Evolutionary conservation across 2,113 vertebrate species (phyloP), one percentile per base, ranked within the genome.

Genomic region (Odocoileus hemionus): DNA sequence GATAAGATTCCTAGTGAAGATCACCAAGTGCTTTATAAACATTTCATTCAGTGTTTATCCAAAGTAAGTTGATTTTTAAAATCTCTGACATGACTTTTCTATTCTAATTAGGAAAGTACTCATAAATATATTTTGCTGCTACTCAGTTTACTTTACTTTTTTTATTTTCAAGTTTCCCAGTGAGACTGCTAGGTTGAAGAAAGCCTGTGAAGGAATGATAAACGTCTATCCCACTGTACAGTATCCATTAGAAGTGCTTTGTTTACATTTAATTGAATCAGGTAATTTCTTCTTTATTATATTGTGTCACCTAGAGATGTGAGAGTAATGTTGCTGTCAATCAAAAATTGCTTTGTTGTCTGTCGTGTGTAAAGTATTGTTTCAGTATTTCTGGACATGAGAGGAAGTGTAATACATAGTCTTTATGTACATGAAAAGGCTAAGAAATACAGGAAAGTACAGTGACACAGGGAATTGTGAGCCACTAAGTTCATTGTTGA

Each of bases 161-260:
- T 13, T 12, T 96, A n/a, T 94, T 98, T 97, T 96, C 47, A 96
- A 99, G 99, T 98, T 99, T 90, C 98, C 99, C 96, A 98, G 99
- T 95, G 99, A 99, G 98, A 98, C 98, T 8, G 33, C 92, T 67
- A 99, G 99, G 97, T 96, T 99, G 98, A 99, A 99, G 97, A 98
- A 99, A 47, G 99, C 99, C 5, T 99, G 99, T 98, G 98, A 99
- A 74, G 98, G 98, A 91, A 99, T 99, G 99, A 98, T 99, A 91
- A 97, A 96, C 84, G 97, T 99, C 67, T 99, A 99, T 93, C 99
- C 99, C 64, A 95, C 98, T 19, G 28, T 98, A 47, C 98, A 96
- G 55, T 99, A 99, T 97, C 99, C 99, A 78, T 98, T 99, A 92
- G 99, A 99, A 98, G 98, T 99, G 50, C 99, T 99, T 97, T 99